A percentile compares a stretch with the other conserved stretches of the same genome.
Conservation (phyloP, 2,888 invertebrate species). For the Chironomus riparius region DNA sequence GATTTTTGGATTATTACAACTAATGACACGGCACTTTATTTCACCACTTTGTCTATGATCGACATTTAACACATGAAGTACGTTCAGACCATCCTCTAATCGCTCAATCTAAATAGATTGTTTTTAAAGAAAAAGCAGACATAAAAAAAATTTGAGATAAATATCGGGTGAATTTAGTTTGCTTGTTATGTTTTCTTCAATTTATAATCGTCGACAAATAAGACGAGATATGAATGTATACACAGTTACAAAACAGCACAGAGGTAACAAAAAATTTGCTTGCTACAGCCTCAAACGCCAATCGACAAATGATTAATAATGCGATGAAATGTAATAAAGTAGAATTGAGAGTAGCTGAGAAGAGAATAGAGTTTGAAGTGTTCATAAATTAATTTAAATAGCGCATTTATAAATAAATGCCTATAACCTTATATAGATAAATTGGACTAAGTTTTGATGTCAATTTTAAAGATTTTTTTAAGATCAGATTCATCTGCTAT, state of each 20-base stretch:
- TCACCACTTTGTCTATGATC: constrained; percentile 47
- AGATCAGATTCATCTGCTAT: no score
- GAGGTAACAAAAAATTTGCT: constrained; percentile 2
- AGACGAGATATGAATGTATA: no score
- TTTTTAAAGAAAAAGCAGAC: constrained; percentile 15
- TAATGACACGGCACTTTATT: constrained; percentile 39
- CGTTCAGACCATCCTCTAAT: constrained; percentile 44
- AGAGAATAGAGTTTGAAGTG: not conserved
- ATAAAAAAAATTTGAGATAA: not conserved
- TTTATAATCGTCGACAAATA: no score
- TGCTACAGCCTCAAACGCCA: constrained; percentile 9
- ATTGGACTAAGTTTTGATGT: no score
- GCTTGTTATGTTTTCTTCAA: not conserved
- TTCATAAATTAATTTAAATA: no score
- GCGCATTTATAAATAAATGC: no score
- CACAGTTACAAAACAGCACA: not conserved
- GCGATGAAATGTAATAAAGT: constrained; percentile 13
- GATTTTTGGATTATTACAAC: constrained; percentile 10
- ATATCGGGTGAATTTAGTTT: not conserved
- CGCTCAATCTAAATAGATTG: constrained; percentile 36
- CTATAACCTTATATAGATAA: no score
- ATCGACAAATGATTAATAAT: constrained; percentile 23
- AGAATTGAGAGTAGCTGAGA: not conserved
- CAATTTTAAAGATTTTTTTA: no score
- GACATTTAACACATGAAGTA: constrained; percentile 51